These are phyloP conservation scores for Gasterosteus aculeatus DNA, from an alignment of 2,113 vertebrate genomes.

Conservation along the genomic window DNA sequence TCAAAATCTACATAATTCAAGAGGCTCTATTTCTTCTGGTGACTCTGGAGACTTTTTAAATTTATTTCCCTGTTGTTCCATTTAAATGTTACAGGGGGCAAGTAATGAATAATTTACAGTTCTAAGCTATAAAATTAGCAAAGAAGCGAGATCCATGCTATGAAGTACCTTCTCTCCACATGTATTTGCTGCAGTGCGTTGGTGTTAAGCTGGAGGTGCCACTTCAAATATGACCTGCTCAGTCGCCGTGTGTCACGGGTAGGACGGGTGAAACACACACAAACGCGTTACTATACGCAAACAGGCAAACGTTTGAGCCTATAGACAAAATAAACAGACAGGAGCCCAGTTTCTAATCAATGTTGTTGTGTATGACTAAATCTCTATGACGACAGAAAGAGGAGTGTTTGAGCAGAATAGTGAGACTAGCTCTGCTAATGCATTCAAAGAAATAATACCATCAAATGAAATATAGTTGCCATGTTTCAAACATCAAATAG, in stretches of 20 bases:
- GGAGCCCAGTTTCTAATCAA: background rate
- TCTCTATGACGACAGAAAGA: no score
- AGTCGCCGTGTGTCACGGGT: conserved; percentile 21
- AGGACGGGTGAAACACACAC: conserved; percentile 6
- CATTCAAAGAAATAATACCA: background rate
- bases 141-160: conserved; percentile 1
- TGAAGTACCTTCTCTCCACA: background rate
- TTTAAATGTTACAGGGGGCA: conserved; percentile 24
- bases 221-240: conserved; percentile 31
- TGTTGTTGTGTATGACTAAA: background rate
- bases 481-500: background rate
- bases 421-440: no score
- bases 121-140: conserved; percentile 17
- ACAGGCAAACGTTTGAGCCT: background rate
- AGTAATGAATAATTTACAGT: conserved; percentile 50
- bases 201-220: conserved; percentile 24
- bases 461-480: background rate
- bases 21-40: background rate
- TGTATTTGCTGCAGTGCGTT: conserved; percentile 44
- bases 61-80: conserved; percentile 39
- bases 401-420: no score
- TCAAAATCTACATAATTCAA: background rate
- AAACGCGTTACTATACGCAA: background rate
- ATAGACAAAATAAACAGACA: background rate
- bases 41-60: conserved; percentile 10